Base-by-base conservation (phyloP, 2,797 vertebrate genomes). In the Emydoidea blandingii region DNA sequence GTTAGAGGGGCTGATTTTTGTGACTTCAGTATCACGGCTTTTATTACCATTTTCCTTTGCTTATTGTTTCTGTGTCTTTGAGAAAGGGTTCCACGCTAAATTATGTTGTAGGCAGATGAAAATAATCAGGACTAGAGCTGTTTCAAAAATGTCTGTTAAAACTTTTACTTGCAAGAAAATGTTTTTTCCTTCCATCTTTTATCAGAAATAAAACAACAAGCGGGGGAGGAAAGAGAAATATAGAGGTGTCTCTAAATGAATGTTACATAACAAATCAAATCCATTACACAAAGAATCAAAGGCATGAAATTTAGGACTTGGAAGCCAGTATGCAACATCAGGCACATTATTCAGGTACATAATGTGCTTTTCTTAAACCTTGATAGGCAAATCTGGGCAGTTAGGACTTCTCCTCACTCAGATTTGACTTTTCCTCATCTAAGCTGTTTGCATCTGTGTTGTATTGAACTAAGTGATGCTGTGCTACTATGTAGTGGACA, bases 161-260 rank as follows among this genome's bases (percentile, higher is more conserved):
- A 72, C 34, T 23, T 72, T 41, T 72, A 72, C 19, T 72, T 72
- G 10, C n/a, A 72, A 89, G 14, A 81, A 91, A 91, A 89, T 2
- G 52, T 2, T 19, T 89, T 76, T 91, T 65, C 82, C n/a, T 21
- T 21, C n/a, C n/a, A 41, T 72, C 62, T 93, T 37, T 93, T 34
- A 95, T 90, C 95, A 93, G 93, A 94, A 72, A 72, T 72, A 72
- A 72, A 72, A 23, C 65, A 47, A 1, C 83, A 76, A 91, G 89
- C 44, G 87, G 82, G 90, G 80, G 6, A 95, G 82, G 93, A 90
- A 94, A 86, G 85, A 80, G 87, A 94, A 96, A 72, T 91, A 93
- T 53, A 44, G 59, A 93, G 85, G 62, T 72, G 14, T 9, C 85
- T 95, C 54, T 80, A 65, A 88, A 49, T 59, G 62, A 29, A 85